Conservation (phyloP, 2,797 vertebrate species). For the Muscicapa comitata region DNA sequence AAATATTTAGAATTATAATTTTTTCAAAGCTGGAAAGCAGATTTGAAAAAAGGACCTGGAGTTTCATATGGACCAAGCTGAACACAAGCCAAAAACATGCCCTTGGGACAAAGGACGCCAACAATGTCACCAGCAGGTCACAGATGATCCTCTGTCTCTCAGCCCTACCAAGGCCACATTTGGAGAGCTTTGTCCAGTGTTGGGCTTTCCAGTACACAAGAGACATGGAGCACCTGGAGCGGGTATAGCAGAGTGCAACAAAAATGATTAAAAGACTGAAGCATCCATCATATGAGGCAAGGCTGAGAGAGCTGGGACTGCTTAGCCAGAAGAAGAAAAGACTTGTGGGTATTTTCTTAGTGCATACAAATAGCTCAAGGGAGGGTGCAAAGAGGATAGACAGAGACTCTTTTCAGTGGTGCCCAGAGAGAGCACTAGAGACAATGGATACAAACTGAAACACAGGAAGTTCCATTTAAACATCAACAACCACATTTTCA, state of each 20-base stretch:
- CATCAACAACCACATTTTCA: not conserved
- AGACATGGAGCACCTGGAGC: not conserved
- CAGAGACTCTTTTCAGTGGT: not conserved
- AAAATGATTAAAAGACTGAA: not conserved
- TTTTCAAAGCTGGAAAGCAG: not conserved
- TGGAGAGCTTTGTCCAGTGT: not conserved
- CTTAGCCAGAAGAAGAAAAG: not conserved
- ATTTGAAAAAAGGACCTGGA: not conserved
- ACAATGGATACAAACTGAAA: not conserved
- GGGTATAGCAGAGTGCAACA: not conserved
- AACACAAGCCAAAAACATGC: not conserved
- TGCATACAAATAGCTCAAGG: not conserved
- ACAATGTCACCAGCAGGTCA: fast-evolving
- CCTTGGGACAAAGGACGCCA: not conserved
- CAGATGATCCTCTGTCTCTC: not conserved
- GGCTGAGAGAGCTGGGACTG: not conserved
- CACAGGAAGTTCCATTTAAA: not conserved
- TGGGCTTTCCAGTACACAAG: not conserved
- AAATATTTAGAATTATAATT: not conserved
- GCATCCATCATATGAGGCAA: not conserved
- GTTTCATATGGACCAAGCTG: not conserved
- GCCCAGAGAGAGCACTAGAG: not conserved
- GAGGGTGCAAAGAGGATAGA: not conserved
- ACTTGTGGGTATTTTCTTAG: fast-evolving
- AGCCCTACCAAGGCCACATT: not conserved